Evolutionary conservation across 2,888 invertebrate species (phyloP).

Genomic region (Leptogaster cylindrica): DNA sequence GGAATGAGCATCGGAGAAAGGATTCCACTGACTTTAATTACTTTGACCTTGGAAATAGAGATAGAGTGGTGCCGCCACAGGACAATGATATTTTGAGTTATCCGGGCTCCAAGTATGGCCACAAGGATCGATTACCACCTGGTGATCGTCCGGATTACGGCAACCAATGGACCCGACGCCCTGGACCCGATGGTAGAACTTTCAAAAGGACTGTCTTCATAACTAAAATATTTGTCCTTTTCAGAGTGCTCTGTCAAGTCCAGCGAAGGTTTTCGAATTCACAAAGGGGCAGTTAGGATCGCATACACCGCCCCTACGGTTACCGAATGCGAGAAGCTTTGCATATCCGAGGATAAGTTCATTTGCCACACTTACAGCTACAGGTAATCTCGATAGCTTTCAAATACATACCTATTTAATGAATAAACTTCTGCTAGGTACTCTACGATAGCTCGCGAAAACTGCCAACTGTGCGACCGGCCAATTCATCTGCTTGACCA

Average conservation of each 20-base stretch:
- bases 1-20: constrained; percentile 57
- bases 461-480: constrained; percentile 78
- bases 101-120: constrained; percentile 61
- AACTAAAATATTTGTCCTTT: constrained; percentile 48
- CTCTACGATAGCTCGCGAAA: constrained; percentile 66
- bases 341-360: constrained; percentile 74
- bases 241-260: constrained; percentile 78
- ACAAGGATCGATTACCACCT: constrained; percentile 48
- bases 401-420: neutral
- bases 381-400: constrained; percentile 65
- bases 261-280: constrained; percentile 76
- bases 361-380: constrained; percentile 79
- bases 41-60: constrained; percentile 61
- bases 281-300: constrained; percentile 71
- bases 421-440: constrained; percentile 49
- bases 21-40: constrained; percentile 60
- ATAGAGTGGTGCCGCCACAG: constrained; percentile 55
- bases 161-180: constrained; percentile 61
- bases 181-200: constrained; percentile 59
- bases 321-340: constrained; percentile 78
- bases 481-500: constrained; percentile 74
- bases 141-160: constrained; percentile 56
- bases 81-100: constrained; percentile 63
- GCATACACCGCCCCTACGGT: constrained; percentile 71
- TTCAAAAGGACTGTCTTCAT: constrained; percentile 7